These are phyloP conservation scores for Addax nasomaculatus DNA, from an alignment of 2,113 vertebrate genomes.

Conservation along the genomic window DNA sequence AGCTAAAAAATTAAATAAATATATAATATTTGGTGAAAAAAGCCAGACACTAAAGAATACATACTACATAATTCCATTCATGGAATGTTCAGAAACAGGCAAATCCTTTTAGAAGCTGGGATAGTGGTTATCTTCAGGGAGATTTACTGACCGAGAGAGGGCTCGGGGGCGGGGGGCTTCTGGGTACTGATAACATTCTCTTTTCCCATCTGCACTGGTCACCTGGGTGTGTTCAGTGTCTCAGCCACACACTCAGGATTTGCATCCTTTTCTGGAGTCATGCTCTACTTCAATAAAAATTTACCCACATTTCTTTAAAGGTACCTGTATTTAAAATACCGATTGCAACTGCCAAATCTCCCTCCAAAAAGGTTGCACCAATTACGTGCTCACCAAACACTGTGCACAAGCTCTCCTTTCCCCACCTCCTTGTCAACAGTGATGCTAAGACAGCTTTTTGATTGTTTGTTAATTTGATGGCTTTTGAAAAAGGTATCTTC, in stretches of 20 bases:
- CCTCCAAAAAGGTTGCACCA: not conserved
- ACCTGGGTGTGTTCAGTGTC: not conserved
- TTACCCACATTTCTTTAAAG: not conserved
- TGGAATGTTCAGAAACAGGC: not conserved
- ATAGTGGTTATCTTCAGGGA: not conserved
- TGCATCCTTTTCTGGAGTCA: not conserved
- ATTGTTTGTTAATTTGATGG: constrained; percentile 30
- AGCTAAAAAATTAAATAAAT: not conserved
- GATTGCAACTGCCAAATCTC: not conserved
- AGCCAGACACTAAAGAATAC: not conserved
- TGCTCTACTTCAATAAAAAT: not conserved
- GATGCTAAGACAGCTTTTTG: not conserved
- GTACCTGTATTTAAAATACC: not conserved
- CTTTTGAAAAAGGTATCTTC: not conserved
- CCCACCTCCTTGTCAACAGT: not conserved
- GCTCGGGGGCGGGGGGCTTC: not conserved
- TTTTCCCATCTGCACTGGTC: not conserved
- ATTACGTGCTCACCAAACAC: not conserved
- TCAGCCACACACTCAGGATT: not conserved
- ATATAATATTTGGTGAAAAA: not conserved
- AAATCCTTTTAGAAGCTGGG: not conserved
- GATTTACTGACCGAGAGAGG: not conserved
- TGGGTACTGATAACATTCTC: not conserved
- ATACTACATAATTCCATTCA: not conserved
- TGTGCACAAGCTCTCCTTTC: not conserved